Evolutionary conservation across 2,113 vertebrate genomes (phyloP).

Genomic region (Hippopotamus amphibius): DNA sequence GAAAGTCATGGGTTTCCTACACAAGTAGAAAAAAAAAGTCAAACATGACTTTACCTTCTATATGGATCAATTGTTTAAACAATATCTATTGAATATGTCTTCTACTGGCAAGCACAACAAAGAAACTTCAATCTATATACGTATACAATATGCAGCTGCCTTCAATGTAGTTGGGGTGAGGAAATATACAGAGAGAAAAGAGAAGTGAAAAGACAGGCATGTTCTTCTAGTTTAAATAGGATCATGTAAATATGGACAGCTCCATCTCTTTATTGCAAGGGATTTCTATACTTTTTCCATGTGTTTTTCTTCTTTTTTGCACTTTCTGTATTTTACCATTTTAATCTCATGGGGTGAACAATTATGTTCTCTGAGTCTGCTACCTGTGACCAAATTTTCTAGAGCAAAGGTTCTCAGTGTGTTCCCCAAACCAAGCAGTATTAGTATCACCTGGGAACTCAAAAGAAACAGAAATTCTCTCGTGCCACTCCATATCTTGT

Average conservation of each 20-base stretch:
- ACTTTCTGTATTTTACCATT: neutral
- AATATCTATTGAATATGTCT: neutral
- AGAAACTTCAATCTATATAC: neutral
- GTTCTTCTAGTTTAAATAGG: neutral
- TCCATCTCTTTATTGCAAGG: neutral
- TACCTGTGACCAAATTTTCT: neutral
- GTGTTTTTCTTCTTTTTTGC: neutral
- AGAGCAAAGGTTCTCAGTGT: neutral
- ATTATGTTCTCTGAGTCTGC: neutral
- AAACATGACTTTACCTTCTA: neutral
- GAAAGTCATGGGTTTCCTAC: too few relatives aligned
- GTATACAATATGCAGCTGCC: neutral
- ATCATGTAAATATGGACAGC: neutral
- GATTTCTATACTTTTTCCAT: neutral
- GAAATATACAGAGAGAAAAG: neutral
- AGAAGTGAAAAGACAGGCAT: neutral
- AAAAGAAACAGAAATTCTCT: neutral
- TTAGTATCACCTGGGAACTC: neutral
- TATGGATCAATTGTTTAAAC: constrained; percentile 13
- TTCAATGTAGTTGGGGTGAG: neutral
- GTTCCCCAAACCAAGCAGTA: neutral
- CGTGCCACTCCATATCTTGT: neutral
- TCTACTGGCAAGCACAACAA: neutral
- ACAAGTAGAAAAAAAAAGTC: neutral
- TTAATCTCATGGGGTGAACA: neutral